These are phyloP conservation scores for Subacronicta megacephala DNA, from an alignment of 2,888 invertebrate species.

Conservation along the genomic window DNA sequence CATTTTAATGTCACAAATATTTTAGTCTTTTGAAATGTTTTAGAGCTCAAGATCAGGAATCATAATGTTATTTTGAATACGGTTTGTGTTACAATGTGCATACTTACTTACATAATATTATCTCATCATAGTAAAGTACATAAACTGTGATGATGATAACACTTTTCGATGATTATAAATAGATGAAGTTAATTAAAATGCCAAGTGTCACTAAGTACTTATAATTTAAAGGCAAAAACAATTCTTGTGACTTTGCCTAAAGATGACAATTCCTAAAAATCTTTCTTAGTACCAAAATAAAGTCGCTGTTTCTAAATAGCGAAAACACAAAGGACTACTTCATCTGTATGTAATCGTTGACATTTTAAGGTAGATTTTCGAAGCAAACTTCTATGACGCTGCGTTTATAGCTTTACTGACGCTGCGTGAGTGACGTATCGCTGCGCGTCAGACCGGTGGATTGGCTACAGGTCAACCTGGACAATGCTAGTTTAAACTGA, in stretches of 20 bases:
- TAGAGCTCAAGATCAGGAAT: conserved; percentile 44
- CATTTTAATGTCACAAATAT: conserved; percentile 46
- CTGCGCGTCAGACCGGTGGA: too few relatives aligned
- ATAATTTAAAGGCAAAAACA: conserved; percentile 25
- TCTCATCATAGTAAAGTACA: conserved; percentile 14
- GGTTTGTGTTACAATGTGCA: conserved; percentile 21
- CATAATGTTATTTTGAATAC: conserved; percentile 30
- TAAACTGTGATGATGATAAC: conserved; percentile 11
- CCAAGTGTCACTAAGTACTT: not conserved
- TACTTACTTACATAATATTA: conserved; percentile 29
- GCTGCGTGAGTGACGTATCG: too few relatives aligned
- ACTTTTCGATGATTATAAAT: conserved; percentile 33
- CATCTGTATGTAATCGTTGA: conserved; percentile 41
- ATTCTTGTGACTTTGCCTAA: not conserved
- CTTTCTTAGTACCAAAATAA: not conserved
- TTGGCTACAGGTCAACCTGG: too few relatives aligned
- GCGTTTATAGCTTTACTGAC: too few relatives aligned
- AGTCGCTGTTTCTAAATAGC: too few relatives aligned
- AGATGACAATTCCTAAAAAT: not conserved
- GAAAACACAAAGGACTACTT: conserved; percentile 8
- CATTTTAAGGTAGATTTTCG: too few relatives aligned
- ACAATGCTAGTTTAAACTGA: too few relatives aligned
- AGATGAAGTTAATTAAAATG: conserved; percentile 31
- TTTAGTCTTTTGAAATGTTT: conserved; percentile 24
- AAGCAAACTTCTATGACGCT: too few relatives aligned